Evolutionary conservation across 2,113 vertebrate genomes (phyloP).

Genomic region (Mixornis gularis): DNA sequence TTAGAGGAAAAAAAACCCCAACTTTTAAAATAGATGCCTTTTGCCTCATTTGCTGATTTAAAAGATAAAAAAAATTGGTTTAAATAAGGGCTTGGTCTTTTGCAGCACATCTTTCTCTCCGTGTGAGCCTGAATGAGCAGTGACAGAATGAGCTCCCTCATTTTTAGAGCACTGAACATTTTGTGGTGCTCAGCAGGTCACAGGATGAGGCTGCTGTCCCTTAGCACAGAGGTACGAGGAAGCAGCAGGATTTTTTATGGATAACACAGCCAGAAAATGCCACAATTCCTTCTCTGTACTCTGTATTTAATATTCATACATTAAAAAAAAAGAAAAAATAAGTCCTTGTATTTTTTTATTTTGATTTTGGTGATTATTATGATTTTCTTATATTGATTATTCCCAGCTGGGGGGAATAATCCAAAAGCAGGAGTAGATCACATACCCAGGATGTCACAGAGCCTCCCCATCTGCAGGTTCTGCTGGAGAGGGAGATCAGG

Average conservation of each 20-base stretch:
- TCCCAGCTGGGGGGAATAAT: not conserved
- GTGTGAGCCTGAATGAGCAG: not conserved
- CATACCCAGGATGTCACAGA: slow-evolving; percentile 84
- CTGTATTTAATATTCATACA: not conserved
- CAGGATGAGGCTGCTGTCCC: slow-evolving; percentile 1
- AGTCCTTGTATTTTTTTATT: not conserved
- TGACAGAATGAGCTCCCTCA: not conserved
- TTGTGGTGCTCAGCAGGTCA: slow-evolving; percentile 1
- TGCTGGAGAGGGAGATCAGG: slow-evolving; percentile 74
- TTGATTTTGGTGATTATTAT: too few species aligned
- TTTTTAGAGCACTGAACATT: not conserved
- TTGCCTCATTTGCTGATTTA: not conserved
- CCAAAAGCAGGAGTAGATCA: not conserved
- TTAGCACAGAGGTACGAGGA: not conserved
- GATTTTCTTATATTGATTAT: too few species aligned
- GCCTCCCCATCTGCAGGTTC: slow-evolving; percentile 82
- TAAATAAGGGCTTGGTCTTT: slow-evolving; percentile 17
- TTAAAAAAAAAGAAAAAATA: not conserved
- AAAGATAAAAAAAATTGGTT: not conserved
- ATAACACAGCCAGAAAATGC: not conserved
- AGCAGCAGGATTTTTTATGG: not conserved
- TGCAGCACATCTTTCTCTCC: not conserved
- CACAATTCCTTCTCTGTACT: not conserved
- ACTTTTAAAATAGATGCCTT: not conserved
- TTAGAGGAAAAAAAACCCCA: not conserved